Conservation (phyloP, 2,888 invertebrate genomes). For the Machimus atricapillus region DNA sequence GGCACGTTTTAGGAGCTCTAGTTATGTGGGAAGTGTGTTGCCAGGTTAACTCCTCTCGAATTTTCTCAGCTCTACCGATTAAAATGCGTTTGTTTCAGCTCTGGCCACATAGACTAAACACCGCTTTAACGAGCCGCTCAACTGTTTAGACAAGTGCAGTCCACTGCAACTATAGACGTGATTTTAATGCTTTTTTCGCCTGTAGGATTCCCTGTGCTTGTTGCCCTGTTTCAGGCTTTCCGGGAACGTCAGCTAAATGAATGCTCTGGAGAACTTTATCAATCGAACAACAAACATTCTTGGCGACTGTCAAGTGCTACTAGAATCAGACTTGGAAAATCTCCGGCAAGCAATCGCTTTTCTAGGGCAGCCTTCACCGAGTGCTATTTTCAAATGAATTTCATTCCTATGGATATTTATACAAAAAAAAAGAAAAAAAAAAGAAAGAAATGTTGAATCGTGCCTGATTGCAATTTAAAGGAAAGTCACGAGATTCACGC, state of each 20-base stretch:
- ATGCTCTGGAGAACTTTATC: background rate
- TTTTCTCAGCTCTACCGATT: slow-evolving; percentile 8
- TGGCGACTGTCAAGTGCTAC: background rate
- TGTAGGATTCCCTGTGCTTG: background rate
- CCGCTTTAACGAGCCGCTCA: background rate
- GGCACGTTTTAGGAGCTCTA: slow-evolving; percentile 31
- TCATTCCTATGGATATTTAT: background rate
- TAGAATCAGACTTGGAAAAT: background rate
- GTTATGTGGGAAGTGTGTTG: slow-evolving; percentile 17
- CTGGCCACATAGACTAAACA: slow-evolving; percentile 15
- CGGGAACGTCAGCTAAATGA: background rate
- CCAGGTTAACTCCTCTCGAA: slow-evolving; percentile 24
- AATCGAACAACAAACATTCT: background rate
- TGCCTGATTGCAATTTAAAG: background rate
- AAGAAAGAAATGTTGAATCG: background rate
- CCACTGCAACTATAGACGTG: slow-evolving; percentile 11
- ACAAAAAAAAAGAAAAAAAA: background rate
- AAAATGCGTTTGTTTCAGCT: background rate
- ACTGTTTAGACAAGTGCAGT: slow-evolving; percentile 28
- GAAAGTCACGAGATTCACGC: background rate
- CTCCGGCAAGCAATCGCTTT: background rate
- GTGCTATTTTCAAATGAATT: background rate
- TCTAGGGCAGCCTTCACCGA: background rate
- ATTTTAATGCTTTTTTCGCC: slow-evolving; percentile 16
- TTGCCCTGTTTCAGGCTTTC: background rate